A percentile compares a stretch with the other conserved stretches of the same genome.
Evolutionary conservation across 2,797 vertebrate species (phyloP).

Genomic region (Mus caroli): DNA sequence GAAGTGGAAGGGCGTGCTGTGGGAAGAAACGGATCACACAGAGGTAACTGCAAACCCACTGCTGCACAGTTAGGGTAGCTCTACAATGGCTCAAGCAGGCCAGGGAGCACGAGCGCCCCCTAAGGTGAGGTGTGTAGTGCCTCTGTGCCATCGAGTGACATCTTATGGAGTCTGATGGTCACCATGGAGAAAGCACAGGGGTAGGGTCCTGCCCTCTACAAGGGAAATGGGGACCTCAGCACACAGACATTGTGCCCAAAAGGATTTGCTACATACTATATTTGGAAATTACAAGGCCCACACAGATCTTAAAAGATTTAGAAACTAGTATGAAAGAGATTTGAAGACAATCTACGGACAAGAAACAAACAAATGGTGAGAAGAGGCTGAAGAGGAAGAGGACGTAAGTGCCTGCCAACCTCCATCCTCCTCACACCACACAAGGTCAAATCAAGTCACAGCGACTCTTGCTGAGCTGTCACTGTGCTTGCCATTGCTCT

Average conservation of each 20-base stretch:
- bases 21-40: conserved; percentile 36
- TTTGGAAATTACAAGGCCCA: background rate
- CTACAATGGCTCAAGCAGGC: background rate
- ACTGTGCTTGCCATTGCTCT: background rate
- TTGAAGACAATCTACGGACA: background rate
- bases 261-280: background rate
- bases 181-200: background rate
- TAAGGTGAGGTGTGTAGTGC: background rate
- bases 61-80: fast-evolving
- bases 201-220: background rate
- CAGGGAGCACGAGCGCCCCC: background rate
- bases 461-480: background rate
- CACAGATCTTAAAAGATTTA: background rate
- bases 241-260: background rate
- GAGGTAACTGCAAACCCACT: background rate
- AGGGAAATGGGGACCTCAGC: background rate
- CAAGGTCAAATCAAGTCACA: background rate
- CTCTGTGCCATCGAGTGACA: background rate
- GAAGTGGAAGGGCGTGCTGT: conserved; percentile 96
- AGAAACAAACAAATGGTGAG: background rate
- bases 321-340: background rate
- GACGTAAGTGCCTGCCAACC: background rate
- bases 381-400: background rate
- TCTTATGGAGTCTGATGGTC: background rate
- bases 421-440: background rate